Evolutionary conservation across 1,140 invertebrate genomes (phyloP).

Genomic region (Apolygus lucorum): DNA sequence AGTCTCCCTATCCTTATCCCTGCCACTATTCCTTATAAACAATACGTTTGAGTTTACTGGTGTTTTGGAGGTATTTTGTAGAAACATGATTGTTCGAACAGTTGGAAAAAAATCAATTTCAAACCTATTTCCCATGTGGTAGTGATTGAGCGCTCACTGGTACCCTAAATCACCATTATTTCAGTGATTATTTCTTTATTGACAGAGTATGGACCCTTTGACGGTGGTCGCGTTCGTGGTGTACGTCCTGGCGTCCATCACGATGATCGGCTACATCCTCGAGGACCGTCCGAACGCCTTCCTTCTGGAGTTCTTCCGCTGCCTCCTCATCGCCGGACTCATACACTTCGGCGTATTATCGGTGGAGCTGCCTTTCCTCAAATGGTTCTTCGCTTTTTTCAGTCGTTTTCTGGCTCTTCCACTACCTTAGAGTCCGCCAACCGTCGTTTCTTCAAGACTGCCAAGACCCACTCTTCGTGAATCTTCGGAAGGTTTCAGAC

Average conservation of each 20-base stretch:
- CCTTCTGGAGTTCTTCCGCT: constrained; percentile 48
- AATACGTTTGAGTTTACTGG: no score
- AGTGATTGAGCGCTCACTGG: no score
- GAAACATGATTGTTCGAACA: no score
- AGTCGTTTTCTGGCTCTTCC: constrained; percentile 30
- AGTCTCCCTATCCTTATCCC: no score
- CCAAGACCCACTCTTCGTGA: no score
- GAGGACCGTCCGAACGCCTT: constrained; percentile 47
- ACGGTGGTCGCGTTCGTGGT: constrained; percentile 46
- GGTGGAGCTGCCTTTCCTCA: constrained; percentile 21
- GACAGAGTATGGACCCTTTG: constrained; percentile 50
- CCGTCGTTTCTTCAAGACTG: no score
- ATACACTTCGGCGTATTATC: constrained; percentile 18
- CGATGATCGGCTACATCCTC: constrained; percentile 59
- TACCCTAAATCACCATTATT: no score
- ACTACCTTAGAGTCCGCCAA: constrained; percentile 27
- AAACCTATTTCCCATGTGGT: no score
- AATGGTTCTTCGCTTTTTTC: constrained; percentile 29
- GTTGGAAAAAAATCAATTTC: constrained; percentile 22
- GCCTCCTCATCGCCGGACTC: constrained; percentile 40
- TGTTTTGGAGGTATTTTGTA: no score
- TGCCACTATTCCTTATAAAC: no score
- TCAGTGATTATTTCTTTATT: constrained; percentile 29
- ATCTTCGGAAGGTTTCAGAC: no score
- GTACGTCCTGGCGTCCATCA: constrained; percentile 57